Evolutionary conservation across 2,113 vertebrate genomes (phyloP).

Genomic region (Crotalus viridis): DNA sequence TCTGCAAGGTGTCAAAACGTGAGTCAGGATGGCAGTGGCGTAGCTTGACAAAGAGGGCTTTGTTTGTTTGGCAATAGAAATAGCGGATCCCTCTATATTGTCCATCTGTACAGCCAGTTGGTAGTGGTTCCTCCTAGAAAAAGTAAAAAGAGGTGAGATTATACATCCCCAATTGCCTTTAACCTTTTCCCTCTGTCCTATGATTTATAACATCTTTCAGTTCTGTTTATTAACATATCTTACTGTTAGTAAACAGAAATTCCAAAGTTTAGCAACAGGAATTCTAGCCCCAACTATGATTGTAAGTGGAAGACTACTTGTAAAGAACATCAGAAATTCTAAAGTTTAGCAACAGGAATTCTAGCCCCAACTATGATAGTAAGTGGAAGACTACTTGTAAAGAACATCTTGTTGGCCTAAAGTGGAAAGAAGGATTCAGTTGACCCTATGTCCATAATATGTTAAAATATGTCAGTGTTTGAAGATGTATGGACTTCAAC

Average conservation of each 20-base stretch:
- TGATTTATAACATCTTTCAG: background rate
- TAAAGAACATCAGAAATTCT: background rate
- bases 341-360: background rate
- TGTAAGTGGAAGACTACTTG: background rate
- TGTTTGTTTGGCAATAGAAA: conserved; percentile 78
- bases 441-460: background rate
- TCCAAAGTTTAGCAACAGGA: background rate
- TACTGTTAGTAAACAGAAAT: background rate
- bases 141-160: background rate
- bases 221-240: background rate
- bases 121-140: conserved; percentile 75
- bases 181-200: background rate
- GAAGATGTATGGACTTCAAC: background rate
- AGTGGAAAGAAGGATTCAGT: background rate
- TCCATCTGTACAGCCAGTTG: conserved; percentile 75
- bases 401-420: background rate
- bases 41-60: conserved; percentile 79
- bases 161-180: background rate
- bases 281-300: background rate
- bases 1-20: conserved; percentile 73
- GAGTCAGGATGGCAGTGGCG: conserved; percentile 79
- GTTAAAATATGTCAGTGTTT: background rate
- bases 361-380: background rate
- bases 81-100: conserved; percentile 73
- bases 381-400: background rate